These are phyloP conservation scores for Liparis tanakae DNA, from an alignment of 2,797 vertebrate genomes.

Conservation along the genomic window DNA sequence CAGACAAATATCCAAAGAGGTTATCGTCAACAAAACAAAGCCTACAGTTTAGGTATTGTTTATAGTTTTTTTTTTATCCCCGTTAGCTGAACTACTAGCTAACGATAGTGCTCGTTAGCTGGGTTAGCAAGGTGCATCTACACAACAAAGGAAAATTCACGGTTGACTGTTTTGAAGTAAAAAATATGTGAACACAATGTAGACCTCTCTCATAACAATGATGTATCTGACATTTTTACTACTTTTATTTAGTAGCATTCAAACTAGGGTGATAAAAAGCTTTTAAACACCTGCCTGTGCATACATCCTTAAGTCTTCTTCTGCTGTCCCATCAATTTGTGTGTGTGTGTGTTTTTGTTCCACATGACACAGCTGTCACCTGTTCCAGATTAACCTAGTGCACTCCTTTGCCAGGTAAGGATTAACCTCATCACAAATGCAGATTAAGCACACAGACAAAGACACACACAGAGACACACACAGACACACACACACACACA, in stretches of 20 bases:
- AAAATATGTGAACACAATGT: background rate
- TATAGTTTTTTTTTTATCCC: too few species aligned
- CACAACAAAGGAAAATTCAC: background rate
- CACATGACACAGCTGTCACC: constrained; percentile 52
- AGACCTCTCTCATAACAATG: background rate
- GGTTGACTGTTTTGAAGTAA: background rate
- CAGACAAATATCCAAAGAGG: too few species aligned
- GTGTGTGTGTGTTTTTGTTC: background rate
- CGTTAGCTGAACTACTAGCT: background rate
- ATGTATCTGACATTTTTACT: background rate
- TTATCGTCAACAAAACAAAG: background rate
- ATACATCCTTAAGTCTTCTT: constrained; percentile 25
- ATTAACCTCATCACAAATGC: constrained; percentile 68
- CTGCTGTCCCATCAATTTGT: constrained; percentile 12
- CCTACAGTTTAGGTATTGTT: too few species aligned
- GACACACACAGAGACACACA: background rate
- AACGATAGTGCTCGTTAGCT: background rate
- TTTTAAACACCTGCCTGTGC: constrained; percentile 22
- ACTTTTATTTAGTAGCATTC: background rate
- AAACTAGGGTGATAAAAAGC: background rate
- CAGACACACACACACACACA: constrained; percentile 4
- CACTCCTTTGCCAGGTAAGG: constrained; percentile 59
- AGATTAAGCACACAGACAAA: constrained; percentile 51
- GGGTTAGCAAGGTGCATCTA: background rate
- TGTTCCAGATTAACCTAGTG: constrained; percentile 71